Evolutionary conservation across 2,113 vertebrate genomes (phyloP), one percentile per base, ranked within the genome.

Genomic region (Callocephalon fimbriatum): DNA sequence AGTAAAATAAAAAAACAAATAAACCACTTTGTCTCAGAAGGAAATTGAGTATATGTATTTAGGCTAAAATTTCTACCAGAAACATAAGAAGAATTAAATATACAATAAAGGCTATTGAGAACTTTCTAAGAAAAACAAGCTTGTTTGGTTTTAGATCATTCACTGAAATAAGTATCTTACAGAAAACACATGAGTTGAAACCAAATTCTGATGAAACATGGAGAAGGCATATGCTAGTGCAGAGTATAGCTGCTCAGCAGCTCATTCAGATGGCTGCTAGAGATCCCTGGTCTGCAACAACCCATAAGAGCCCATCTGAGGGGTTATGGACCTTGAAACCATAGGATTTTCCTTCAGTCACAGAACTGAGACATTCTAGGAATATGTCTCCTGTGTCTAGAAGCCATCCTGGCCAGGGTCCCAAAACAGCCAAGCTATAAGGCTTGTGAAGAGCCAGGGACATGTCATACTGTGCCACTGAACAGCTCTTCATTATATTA

Each of bases 401-500:
- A 86, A 88, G 54, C 40, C 22, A 6, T 5, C 40, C 67, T 90
- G 67, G 53, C 40, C n/a, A 51, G 21, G 15, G 10, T 59, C 45
- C n/a, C 20, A 22, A 50, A 40, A 20, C 26, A 74, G 68, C 38
- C 45, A 5, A 17, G 72, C 47, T 67, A 31, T 54, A 35, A 15
- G 58, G 73, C 48, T 74, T 3, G 2, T 5, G 3, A 48, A 12
- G 47, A 61, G 56, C 63, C 68, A 67, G 42, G 68, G 77, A 38
- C 51, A 3, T 0, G 0, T 22, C 48, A 17, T 0, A 0, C 31
- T 15, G 25, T 1, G 47, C 0, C 0, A 15, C 17, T 9, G 22
- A 35, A 16, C 1, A 1, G 53, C 40, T 71, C 65, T 42, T 56
- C 12, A 0, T 2, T 22, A 4, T 3, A 16, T 7, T 10, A 6